These are phyloP conservation scores for Hypomesus transpacificus DNA, from an alignment of 2,113 vertebrate species.

Conservation along the genomic window DNA sequence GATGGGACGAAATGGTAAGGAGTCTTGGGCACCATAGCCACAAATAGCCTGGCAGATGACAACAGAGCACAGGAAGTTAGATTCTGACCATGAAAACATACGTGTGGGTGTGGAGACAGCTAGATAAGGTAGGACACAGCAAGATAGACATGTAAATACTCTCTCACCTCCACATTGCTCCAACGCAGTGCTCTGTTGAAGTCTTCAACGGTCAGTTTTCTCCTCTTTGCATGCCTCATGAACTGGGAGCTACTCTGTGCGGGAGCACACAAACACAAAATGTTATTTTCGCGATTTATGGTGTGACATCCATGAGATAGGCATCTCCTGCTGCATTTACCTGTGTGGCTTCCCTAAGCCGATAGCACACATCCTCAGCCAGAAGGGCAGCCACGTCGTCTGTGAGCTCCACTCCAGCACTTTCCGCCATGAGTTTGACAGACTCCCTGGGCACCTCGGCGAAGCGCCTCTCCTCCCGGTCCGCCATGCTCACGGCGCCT, in stretches of 20 bases:
- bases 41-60: slow-evolving; percentile 73
- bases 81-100: background rate
- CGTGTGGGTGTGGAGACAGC: background rate
- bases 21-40: slow-evolving; percentile 82
- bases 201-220: slow-evolving; percentile 86
- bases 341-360: slow-evolving; percentile 86
- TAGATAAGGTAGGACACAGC: background rate
- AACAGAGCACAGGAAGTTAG: background rate
- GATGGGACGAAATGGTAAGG: slow-evolving; percentile 74
- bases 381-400: slow-evolving; percentile 83
- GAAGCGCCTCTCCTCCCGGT: slow-evolving; percentile 86
- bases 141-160: background rate
- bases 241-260: slow-evolving; percentile 88
- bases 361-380: slow-evolving; percentile 89
- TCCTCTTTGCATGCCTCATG: slow-evolving; percentile 84
- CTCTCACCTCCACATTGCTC: slow-evolving; percentile 86
- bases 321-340: slow-evolving; percentile 47
- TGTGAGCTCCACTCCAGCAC: slow-evolving; percentile 79
- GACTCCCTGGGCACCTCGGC: slow-evolving; percentile 88
- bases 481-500: slow-evolving; percentile 70
- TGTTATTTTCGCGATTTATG: background rate
- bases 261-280: background rate
- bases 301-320: background rate
- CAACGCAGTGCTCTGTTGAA: slow-evolving; percentile 88
- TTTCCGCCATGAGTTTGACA: slow-evolving; percentile 84